Evolutionary conservation across 2,113 vertebrate genomes (phyloP), one percentile per base, ranked within the genome.

Genomic region (Collichthys lucidus): DNA sequence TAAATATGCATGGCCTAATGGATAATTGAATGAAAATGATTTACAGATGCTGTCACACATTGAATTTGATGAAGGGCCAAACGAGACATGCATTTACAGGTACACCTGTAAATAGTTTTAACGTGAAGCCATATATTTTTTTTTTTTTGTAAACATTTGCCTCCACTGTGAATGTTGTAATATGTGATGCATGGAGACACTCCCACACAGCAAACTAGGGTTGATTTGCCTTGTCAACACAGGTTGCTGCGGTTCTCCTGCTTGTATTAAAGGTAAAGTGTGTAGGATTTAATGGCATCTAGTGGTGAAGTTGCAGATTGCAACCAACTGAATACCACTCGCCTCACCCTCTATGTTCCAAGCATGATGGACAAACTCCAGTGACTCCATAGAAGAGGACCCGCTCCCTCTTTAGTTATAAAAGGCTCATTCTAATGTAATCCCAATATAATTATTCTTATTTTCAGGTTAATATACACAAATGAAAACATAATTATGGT

Each of bases 41-140:
- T 40, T 31, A 62, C 47, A 72, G 19, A 59, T 61, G 42, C 40
- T 55, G 26, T 74, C 7, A 44, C 5, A 31, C 5, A 0, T 56
- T 62, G 46, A 12, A 10, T 42, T 74, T 69, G 35, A 77, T 44
- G 20, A 31, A 56, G 15, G 22, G 55, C 63, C 53, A 73, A 57
- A 60, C 47, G 11, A 26, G 15, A 49, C 35, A 62, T 26, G 5
- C 12, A 31, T 46, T 11, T 60, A 19, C 42, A 49, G 35, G 19
- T 50, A 46, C n/a, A 63, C 14, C 31, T 65, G 52, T 60, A 12
- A 56, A 44, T 16, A 44, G 2, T 79, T 81, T 73, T 50, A 55
- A 24, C 31, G 26, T 16, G 59, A 77, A 90, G 70, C 47, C 55
- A 59, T 84, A 57, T 16, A 26, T 24, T 81, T 35, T 31, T 35